Evolutionary conservation across 2,113 vertebrate genomes (phyloP).

Genomic region (Sprattus sprattus): DNA sequence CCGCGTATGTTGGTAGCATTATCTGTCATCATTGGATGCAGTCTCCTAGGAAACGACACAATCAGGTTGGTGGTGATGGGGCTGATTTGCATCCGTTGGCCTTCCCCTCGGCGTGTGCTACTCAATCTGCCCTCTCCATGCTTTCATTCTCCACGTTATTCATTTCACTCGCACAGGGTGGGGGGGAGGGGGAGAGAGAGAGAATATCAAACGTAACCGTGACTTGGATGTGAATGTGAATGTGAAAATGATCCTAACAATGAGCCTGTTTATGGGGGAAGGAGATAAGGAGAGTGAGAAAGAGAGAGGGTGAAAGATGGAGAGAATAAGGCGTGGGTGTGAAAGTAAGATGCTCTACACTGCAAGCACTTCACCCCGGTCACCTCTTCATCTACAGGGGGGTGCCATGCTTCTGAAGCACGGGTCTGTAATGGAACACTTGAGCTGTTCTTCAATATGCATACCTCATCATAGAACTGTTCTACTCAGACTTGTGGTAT

Average conservation of each 20-base stretch:
- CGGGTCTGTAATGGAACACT: too few species aligned
- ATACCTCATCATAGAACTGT: too few species aligned
- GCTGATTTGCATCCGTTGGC: not conserved
- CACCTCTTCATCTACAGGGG: not conserved
- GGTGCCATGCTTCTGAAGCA: not conserved
- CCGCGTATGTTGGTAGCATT: not conserved
- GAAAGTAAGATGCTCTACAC: too few species aligned
- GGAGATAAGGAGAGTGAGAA: slow-evolving; percentile 19
- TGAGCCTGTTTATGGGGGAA: not conserved
- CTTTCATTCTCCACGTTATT: not conserved
- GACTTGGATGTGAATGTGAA: not conserved
- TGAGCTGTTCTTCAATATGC: too few species aligned
- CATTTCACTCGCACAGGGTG: slow-evolving; percentile 60
- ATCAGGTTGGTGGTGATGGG: not conserved
- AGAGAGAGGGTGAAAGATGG: not conserved
- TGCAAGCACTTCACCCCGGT: not conserved
- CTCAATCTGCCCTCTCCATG: not conserved
- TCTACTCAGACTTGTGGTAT: too few species aligned
- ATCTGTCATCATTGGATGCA: not conserved
- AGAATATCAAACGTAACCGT: not conserved
- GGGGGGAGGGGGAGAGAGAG: slow-evolving; percentile 26
- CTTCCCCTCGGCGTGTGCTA: not conserved
- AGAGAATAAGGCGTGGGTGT: too few species aligned
- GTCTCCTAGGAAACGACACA: not conserved
- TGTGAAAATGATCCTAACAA: not conserved